phyloP scores from a whole-genome alignment of 2,888 invertebrate genomes.

The Callyntrura guangdongensis region DNA sequence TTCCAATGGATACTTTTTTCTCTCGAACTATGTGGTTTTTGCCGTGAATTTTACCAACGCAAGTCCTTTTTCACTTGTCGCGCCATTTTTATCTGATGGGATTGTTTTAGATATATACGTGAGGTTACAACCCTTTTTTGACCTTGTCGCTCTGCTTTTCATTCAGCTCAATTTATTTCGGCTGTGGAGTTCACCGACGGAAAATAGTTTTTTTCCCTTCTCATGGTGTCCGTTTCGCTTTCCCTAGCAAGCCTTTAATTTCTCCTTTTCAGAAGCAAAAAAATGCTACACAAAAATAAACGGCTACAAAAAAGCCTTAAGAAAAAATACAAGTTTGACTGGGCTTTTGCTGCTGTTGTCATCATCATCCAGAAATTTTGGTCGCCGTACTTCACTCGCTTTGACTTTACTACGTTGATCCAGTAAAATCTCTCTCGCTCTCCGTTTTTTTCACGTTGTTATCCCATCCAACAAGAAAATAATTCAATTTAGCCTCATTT shows the following conservation, averaged over 20 bases:
- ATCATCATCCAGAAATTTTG: slow-evolving; percentile 9
- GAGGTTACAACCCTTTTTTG: slow-evolving; percentile 38
- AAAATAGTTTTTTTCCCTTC: not conserved
- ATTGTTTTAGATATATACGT: not conserved
- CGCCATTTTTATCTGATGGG: not conserved
- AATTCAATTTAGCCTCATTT: slow-evolving; percentile 77
- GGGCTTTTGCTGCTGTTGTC: slow-evolving; percentile 7
- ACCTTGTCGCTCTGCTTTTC: slow-evolving; percentile 24
- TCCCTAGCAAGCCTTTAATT: slow-evolving; percentile 34
- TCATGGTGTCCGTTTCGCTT: not conserved
- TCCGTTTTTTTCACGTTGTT: slow-evolving; percentile 39
- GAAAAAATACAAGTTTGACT: slow-evolving; percentile 10
- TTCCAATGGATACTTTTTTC: not conserved
- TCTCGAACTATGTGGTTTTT: not conserved
- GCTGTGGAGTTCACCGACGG: not conserved
- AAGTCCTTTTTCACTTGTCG: not conserved
- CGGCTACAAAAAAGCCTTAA: not conserved
- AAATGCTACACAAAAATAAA: slow-evolving; percentile 7
- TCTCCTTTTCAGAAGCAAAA: slow-evolving; percentile 16
- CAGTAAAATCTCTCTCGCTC: slow-evolving; percentile 30
- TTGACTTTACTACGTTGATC: slow-evolving; percentile 37
- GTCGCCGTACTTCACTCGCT: slow-evolving; percentile 20
- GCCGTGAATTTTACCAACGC: not conserved
- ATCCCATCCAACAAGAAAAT: slow-evolving; percentile 52
- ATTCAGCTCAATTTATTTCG: not conserved